Percentiles rank a stretch among this genome's conserved stretches.
Evolutionary conservation across 2,113 vertebrate species (phyloP).

Genomic region (Cercocebus atys): DNA sequence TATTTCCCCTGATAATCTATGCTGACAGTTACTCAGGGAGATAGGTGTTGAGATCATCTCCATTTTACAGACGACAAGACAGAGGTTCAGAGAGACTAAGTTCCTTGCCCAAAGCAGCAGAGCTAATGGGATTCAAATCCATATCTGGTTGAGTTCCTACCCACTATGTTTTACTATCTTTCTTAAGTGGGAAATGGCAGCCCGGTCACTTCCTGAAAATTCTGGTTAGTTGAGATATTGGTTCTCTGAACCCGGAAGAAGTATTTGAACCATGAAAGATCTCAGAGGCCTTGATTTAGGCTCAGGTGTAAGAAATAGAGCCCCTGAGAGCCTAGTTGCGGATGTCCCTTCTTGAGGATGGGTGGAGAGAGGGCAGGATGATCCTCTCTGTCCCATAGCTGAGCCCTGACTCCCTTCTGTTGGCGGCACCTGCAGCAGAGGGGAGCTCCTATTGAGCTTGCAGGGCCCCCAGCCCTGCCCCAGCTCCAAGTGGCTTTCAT

Average conservation of each 20-base stretch:
- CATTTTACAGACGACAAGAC: neutral
- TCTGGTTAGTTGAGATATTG: neutral
- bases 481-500: neutral
- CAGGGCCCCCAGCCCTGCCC: neutral
- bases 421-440: neutral
- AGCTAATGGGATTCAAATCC: neutral
- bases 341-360: no score
- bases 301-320: neutral
- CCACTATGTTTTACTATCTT: no score
- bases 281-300: neutral
- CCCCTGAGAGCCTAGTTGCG: no score
- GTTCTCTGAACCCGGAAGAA: neutral
- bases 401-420: neutral
- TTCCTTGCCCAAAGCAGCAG: neutral
- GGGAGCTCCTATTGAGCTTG: rapidly evolving
- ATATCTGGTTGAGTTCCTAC: neutral
- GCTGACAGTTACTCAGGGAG: neutral
- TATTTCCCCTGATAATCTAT: neutral
- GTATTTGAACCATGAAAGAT: neutral
- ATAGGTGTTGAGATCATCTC: neutral
- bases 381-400: neutral
- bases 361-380: no score
- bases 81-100: neutral
- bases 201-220: neutral
- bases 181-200: neutral